phyloP scores from a whole-genome alignment of 2,888 invertebrate species.

The Cataglyphis rosenhaueri region DNA sequence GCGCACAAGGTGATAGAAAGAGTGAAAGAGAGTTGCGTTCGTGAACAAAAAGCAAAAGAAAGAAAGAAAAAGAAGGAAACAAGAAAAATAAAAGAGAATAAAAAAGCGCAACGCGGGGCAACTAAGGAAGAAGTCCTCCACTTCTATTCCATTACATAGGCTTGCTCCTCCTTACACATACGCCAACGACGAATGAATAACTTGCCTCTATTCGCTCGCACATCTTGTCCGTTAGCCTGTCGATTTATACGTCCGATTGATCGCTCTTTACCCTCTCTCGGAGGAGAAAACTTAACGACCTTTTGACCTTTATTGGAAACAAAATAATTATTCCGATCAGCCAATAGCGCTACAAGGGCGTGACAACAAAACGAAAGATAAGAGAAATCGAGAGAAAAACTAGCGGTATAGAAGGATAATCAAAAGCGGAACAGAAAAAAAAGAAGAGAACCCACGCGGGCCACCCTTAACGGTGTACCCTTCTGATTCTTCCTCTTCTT shows the following conservation, averaged over 20 bases:
- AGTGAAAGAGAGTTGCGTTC: constrained; percentile 45
- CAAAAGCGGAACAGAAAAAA: constrained; percentile 46
- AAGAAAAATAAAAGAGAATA: constrained; percentile 59
- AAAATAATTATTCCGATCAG: constrained; percentile 68
- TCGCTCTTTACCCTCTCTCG: constrained; percentile 58
- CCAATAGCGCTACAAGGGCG: constrained; percentile 29
- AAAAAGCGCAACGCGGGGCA: constrained; percentile 63
- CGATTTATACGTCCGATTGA: constrained; percentile 66
- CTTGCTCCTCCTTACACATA: constrained; percentile 80
- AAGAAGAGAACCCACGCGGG: constrained; percentile 54
- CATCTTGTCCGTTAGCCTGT: constrained; percentile 54
- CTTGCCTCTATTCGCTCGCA: constrained; percentile 73
- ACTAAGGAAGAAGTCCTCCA: constrained; percentile 74
- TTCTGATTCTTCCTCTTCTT: constrained; percentile 60
- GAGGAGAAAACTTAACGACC: constrained; percentile 80
- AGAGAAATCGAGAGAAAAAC: constrained; percentile 16
- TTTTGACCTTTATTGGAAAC: constrained; percentile 82
- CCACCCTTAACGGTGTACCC: constrained; percentile 69
- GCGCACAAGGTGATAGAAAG: constrained; percentile 63
- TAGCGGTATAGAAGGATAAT: constrained; percentile 50
- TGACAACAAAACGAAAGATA: constrained; percentile 40
- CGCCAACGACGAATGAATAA: constrained; percentile 75
- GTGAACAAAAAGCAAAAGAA: constrained; percentile 54
- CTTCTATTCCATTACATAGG: constrained; percentile 80
- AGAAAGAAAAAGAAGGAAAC: constrained; percentile 19